These are phyloP conservation scores for Apotomis turbidana DNA, from an alignment of 2,888 invertebrate species.

Conservation along the genomic window DNA sequence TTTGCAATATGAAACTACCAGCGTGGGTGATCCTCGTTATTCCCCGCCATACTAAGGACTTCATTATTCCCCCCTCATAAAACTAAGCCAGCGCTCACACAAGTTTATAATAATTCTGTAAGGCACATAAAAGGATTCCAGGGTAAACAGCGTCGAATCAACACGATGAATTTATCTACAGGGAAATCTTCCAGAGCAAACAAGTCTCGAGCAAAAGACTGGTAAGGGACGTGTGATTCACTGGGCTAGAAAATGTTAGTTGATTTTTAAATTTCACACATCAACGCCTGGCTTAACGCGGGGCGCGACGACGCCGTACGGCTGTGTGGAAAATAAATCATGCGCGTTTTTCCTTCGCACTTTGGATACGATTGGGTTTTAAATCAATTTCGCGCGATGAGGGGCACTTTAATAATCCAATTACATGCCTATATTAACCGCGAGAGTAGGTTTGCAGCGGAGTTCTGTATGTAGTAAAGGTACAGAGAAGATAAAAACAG, in stretches of 20 bases:
- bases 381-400: constrained; percentile 13
- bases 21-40: constrained; percentile 28
- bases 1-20: constrained; percentile 38
- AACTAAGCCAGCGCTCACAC: constrained; percentile 32
- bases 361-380: constrained; percentile 22
- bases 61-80: constrained; percentile 37
- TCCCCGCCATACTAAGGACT: constrained; percentile 31
- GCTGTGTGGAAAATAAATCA: constrained; percentile 41
- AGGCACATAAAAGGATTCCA: constrained; percentile 69
- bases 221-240: constrained; percentile 73
- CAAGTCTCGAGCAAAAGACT: constrained; percentile 72
- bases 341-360: constrained; percentile 28
- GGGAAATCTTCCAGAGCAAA: constrained; percentile 75
- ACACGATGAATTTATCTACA: constrained; percentile 75
- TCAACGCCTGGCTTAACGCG: constrained; percentile 68
- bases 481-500: no score
- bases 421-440: background rate
- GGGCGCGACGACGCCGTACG: constrained; percentile 43
- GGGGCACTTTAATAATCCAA: background rate
- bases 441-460: background rate
- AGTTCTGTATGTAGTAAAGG: no score
- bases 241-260: constrained; percentile 80
- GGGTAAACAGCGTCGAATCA: constrained; percentile 77
- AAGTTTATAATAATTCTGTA: constrained; percentile 48
- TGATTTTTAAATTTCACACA: constrained; percentile 82